Conservation (phyloP, 2,888 invertebrate genomes). For the Harpalus rufipes region DNA sequence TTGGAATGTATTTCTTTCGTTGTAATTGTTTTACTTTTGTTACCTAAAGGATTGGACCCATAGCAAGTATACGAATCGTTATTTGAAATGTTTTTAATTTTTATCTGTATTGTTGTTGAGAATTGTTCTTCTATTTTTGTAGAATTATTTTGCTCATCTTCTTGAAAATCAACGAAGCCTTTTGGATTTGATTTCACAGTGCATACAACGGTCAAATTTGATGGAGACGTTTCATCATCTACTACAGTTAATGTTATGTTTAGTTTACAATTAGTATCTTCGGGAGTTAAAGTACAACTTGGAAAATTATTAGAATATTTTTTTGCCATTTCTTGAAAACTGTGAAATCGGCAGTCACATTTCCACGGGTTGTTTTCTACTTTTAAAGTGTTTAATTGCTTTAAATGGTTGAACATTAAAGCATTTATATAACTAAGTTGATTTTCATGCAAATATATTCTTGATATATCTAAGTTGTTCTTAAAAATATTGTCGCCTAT, state of each 20-base stretch:
- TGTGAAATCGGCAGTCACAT: neutral
- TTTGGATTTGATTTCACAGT: neutral
- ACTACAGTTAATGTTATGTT: neutral
- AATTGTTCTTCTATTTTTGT: too few species aligned
- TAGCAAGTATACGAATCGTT: too few species aligned
- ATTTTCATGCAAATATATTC: neutral
- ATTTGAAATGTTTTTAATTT: too few species aligned
- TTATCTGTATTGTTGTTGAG: too few species aligned
- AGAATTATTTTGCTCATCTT: too few species aligned
- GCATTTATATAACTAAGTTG: neutral
- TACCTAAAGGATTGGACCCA: neutral
- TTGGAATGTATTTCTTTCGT: neutral
- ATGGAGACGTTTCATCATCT: neutral
- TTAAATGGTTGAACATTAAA: neutral
- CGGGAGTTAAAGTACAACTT: neutral
- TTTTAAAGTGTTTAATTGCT: neutral
- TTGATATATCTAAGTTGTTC: neutral
- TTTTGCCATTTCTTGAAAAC: neutral
- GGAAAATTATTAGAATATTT: neutral
- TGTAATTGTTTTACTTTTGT: neutral
- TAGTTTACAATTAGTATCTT: neutral
- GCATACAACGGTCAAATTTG: neutral
- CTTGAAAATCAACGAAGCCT: too few species aligned
- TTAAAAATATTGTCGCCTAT: neutral
- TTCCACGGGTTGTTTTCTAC: neutral